phyloP scores from a whole-genome alignment of 2,113 vertebrate species.

The Ophiodon elongatus region DNA sequence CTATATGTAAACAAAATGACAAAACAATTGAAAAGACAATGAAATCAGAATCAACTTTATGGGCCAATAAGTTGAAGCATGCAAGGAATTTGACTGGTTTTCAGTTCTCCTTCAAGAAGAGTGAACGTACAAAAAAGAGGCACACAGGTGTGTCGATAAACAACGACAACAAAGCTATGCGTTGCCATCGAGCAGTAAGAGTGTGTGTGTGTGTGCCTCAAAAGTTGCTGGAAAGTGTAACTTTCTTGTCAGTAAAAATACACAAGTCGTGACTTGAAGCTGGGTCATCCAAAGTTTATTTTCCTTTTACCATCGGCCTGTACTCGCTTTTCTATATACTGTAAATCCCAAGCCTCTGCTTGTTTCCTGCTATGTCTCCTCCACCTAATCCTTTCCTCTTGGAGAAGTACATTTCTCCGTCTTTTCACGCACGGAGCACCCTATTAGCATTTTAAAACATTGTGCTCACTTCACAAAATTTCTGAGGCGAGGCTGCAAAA shows the following conservation, averaged over 20 bases:
- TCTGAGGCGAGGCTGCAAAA: neutral
- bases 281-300: constrained; percentile 4
- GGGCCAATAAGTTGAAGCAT: neutral
- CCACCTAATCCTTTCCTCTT: neutral
- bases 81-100: neutral
- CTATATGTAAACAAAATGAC: neutral
- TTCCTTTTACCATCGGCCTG: neutral
- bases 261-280: constrained; percentile 4
- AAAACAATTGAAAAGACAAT: neutral
- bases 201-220: neutral
- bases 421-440: neutral
- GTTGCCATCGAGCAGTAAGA: neutral
- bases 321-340: neutral
- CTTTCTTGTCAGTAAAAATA: constrained; percentile 7
- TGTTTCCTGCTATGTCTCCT: constrained; percentile 15
- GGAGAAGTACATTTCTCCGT: neutral
- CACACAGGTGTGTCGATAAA: neutral
- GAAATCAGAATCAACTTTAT: no score
- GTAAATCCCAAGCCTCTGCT: neutral
- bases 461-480: constrained; percentile 21
- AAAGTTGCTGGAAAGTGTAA: neutral
- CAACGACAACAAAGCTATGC: neutral
- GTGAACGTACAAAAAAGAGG: neutral
- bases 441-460: constrained; percentile 42
- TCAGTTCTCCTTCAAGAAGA: neutral